Conservation (phyloP, 92 coral and sea anemone genomes). For the Parazoanthus darwini region DNA sequence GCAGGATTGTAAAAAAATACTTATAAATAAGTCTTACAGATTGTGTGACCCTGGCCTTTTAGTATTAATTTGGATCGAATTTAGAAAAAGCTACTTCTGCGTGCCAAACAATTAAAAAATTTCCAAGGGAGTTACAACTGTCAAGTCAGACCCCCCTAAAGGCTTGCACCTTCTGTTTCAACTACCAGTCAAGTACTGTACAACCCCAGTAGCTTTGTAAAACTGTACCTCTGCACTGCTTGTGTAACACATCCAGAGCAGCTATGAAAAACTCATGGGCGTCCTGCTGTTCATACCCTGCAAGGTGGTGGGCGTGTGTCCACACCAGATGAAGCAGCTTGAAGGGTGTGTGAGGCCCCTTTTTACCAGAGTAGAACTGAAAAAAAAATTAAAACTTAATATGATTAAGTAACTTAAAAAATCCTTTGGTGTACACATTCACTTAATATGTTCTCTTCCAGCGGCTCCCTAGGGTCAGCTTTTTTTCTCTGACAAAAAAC, state of each 20-base stretch:
- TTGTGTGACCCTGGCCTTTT: too few relatives aligned
- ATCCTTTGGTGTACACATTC: neutral
- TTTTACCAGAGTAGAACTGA: slow-evolving; percentile 95
- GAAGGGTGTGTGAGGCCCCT: slow-evolving; percentile 91
- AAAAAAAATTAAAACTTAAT: neutral
- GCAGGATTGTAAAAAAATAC: too few relatives aligned
- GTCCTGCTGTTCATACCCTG: slow-evolving; percentile 99
- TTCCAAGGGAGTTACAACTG: too few relatives aligned
- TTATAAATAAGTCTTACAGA: too few relatives aligned
- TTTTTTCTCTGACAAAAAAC: too few relatives aligned
- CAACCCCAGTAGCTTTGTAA: neutral
- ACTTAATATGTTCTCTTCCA: too few relatives aligned
- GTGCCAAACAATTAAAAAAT: too few relatives aligned
- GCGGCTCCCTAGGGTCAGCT: too few relatives aligned
- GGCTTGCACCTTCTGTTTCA: neutral
- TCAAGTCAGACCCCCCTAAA: too few relatives aligned
- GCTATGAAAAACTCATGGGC: slow-evolving; percentile 99
- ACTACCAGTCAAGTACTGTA: neutral
- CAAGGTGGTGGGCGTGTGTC: slow-evolving; percentile 98
- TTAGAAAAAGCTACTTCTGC: too few relatives aligned
- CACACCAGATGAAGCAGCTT: slow-evolving; percentile 94
- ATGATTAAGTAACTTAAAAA: neutral
- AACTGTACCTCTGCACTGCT: slow-evolving; percentile 86
- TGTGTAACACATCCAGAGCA: slow-evolving; percentile 92
- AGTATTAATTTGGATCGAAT: too few relatives aligned